Percentiles rank a stretch among this genome's conserved stretches.
phyloP scores from a whole-genome alignment of 2,797 vertebrate genomes.

The Carduelis carduelis region DNA sequence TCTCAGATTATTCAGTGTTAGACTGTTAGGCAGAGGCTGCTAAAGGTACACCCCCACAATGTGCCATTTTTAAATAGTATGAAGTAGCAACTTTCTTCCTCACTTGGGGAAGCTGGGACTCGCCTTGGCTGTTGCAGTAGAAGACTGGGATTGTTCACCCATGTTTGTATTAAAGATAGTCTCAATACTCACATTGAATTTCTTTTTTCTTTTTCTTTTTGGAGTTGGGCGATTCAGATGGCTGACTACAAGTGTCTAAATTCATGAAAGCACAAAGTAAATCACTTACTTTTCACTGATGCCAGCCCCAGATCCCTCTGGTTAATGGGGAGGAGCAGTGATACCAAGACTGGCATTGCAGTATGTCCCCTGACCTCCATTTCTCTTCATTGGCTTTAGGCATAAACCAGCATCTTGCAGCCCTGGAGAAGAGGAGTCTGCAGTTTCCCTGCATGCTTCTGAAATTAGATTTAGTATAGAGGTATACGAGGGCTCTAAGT shows the following conservation, averaged over 20 bases:
- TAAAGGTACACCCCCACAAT: neutral
- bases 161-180: neutral
- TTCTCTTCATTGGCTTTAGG: neutral
- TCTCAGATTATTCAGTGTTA: neutral
- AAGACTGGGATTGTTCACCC: neutral
- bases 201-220: neutral
- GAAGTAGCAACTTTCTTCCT: neutral
- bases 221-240: neutral
- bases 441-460: neutral
- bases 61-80: neutral
- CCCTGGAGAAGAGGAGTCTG: neutral
- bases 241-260: neutral
- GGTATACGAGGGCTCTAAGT: neutral
- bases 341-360: neutral
- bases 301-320: neutral
- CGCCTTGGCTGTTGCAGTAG: neutral
- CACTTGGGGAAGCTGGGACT: neutral
- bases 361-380: neutral
- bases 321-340: neutral
- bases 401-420: neutral
- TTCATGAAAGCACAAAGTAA: neutral
- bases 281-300: neutral
- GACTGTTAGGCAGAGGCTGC: neutral
- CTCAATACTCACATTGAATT: neutral
- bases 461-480: neutral